phyloP scores from a whole-genome alignment of 2,113 vertebrate genomes.

The Ciconia maguari region DNA sequence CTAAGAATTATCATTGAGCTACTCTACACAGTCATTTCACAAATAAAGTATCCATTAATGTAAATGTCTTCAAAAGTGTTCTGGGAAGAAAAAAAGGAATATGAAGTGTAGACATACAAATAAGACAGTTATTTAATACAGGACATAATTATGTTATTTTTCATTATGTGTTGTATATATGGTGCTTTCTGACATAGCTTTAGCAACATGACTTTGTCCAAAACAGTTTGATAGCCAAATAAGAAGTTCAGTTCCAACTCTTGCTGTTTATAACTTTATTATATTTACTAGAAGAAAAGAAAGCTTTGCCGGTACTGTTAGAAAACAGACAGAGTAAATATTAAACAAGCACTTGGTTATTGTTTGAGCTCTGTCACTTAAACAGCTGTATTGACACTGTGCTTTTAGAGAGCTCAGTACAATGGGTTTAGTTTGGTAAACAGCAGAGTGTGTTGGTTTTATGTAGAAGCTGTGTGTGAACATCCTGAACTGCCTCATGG shows the following conservation, averaged over 20 bases:
- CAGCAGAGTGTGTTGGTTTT: constrained; percentile 49
- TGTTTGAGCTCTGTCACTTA: constrained; percentile 50
- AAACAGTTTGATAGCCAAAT: background rate
- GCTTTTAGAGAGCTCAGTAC: constrained; percentile 44
- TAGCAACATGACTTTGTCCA: background rate
- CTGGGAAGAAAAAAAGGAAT: background rate
- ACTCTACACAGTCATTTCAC: background rate
- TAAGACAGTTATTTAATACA: background rate
- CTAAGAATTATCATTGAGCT: background rate
- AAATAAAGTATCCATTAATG: background rate
- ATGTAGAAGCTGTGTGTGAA: constrained; percentile 28
- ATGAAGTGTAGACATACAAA: background rate
- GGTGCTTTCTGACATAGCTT: background rate
- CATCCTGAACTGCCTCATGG: background rate
- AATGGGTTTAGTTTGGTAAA: constrained; percentile 72
- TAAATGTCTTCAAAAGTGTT: background rate
- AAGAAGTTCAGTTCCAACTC: background rate
- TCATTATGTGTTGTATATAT: background rate
- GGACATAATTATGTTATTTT: background rate
- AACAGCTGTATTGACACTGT: constrained; percentile 78
- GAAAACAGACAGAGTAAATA: constrained; percentile 50
- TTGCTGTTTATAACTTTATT: constrained; percentile 1
- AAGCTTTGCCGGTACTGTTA: constrained; percentile 34
- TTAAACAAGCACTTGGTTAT: constrained; percentile 53
- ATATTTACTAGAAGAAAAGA: background rate